phyloP scores from a whole-genome alignment of 2,113 vertebrate species.

The Platysternon megacephalum region DNA sequence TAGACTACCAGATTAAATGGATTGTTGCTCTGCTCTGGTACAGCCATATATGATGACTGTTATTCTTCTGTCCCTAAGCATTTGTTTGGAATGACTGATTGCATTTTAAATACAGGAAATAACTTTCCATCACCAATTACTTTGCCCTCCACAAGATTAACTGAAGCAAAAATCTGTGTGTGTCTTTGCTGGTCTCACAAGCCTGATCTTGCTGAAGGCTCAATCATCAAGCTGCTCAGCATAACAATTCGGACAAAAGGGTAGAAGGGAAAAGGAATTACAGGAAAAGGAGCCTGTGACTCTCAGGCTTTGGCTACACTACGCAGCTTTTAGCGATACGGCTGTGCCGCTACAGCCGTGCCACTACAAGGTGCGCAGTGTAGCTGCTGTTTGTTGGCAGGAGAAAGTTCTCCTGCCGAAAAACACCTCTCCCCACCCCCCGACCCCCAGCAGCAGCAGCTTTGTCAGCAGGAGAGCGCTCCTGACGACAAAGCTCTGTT shows the following conservation, averaged over 20 bases:
- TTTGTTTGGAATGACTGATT: conserved; percentile 39
- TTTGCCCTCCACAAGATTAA: not conserved
- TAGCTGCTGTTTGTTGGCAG: too few relatives aligned
- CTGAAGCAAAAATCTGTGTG: conserved; percentile 12
- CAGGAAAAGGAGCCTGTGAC: conserved; percentile 8
- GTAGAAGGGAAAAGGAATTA: not conserved
- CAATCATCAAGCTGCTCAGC: not conserved
- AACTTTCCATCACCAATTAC: conserved; percentile 10
- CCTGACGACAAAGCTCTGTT: too few relatives aligned
- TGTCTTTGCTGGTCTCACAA: not conserved
- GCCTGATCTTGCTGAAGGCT: not conserved
- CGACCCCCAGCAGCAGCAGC: too few relatives aligned
- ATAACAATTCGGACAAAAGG: conserved; percentile 6
- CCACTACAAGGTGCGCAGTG: too few relatives aligned
- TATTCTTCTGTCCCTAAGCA: not conserved
- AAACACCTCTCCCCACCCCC: too few relatives aligned
- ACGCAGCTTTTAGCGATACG: too few relatives aligned
- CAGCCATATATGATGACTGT: not conserved
- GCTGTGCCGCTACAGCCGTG: too few relatives aligned
- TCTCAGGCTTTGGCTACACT: too few relatives aligned
- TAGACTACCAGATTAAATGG: not conserved
- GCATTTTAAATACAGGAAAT: conserved; percentile 51
- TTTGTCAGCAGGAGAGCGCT: too few relatives aligned
- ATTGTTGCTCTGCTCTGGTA: not conserved
- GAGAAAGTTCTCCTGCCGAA: too few relatives aligned